phyloP scores from a whole-genome alignment of 2,888 invertebrate genomes.

The Drosophila anceps region DNA sequence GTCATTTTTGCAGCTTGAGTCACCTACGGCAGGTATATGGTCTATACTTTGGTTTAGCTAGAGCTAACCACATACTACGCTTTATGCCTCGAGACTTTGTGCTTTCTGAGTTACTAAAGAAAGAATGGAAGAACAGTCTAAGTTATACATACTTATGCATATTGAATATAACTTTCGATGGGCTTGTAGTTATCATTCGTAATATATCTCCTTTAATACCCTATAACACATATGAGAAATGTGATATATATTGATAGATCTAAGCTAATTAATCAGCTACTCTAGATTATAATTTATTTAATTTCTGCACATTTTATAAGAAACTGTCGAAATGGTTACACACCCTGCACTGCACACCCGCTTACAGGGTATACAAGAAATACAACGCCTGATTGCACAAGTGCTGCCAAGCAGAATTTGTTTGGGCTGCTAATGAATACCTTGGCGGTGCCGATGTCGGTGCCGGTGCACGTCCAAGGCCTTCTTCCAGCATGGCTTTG shows the following conservation, averaged over 20 bases:
- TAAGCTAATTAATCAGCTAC: too few species aligned
- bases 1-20: not conserved
- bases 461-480: conserved; percentile 1
- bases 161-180: too few species aligned
- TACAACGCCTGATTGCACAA: conserved; percentile 49
- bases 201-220: too few species aligned
- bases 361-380: conserved; percentile 21
- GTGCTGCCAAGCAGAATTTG: conserved; percentile 41
- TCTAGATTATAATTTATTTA: too few species aligned
- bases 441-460: not conserved
- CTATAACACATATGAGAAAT: too few species aligned
- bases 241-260: too few species aligned
- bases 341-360: not conserved
- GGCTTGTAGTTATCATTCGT: too few species aligned
- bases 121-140: too few species aligned
- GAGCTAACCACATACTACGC: not conserved
- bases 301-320: not conserved
- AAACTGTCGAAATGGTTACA: not conserved
- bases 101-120: not conserved
- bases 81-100: not conserved
- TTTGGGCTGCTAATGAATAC: conserved; percentile 62
- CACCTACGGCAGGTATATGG: too few species aligned
- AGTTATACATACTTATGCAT: too few species aligned
- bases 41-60: too few species aligned
- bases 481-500: conserved; percentile 21